Base-by-base conservation (phyloP, 2,797 vertebrate genomes). In the Sebastes cheni region DNA sequence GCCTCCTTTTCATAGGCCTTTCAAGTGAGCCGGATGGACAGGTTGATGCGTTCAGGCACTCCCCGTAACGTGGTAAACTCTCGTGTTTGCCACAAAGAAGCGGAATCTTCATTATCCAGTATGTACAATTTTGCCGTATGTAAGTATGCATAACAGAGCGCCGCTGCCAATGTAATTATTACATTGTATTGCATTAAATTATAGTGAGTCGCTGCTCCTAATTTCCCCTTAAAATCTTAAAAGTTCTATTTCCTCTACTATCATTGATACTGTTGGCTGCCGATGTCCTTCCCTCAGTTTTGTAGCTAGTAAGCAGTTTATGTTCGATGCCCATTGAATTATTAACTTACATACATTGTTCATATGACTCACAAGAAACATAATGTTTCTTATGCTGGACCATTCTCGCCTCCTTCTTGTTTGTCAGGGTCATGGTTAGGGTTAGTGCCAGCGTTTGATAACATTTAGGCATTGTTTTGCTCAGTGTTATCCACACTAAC, bases 1-100 rank as follows among this genome's bases (percentile, higher is more conserved):
- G 0, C 39, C 39, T 42, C 13, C 39, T 42, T 42, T 42, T 42
- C 13, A 42, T 42, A 42, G 13, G 39, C 39, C 39, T 42, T 42
- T 13, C 13, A 42, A 42, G 14, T 42, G 39, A 16, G 39, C 92
- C 91, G 89, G 91, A 93, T 83, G 86, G 3, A 61, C 2, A 65
- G 0, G 0, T 2, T 88, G 92, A 70, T 2, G 61, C 80, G 23
- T 90, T 91, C 61, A 76, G 1, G 74, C 0, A 4, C 85, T 14
- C 12, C 3, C 0, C 1, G n/a, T 22, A 83, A 82, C 18, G 4
- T 42, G 8, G 50, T 25, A 50, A 67, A 85, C 4, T 74, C 1
- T 30, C 1, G 0, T 0, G 12, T 54, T 42, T 16, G 3, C 0
- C 14, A 68, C 10, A 23, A 29, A 7, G 8, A 46, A 34, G 34